Evolutionary conservation across 2,797 vertebrate species (phyloP).

Genomic region (Streptopelia turtur): DNA sequence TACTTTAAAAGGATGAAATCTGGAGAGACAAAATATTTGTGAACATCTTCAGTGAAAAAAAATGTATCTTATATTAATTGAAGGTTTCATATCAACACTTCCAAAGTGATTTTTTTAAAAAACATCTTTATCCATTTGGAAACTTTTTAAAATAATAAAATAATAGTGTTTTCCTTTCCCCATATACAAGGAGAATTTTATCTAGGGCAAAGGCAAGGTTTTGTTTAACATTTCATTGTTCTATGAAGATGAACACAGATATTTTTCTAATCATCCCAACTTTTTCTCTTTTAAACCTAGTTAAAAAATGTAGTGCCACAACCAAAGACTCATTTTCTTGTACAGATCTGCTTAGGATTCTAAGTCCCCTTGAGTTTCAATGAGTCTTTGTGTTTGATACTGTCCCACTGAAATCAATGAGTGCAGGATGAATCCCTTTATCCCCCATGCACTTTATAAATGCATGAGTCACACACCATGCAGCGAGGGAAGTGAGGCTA

Average conservation of each 20-base stretch:
- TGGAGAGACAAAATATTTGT: background rate
- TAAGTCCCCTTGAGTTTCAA: slow-evolving; percentile 45
- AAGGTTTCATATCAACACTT: background rate
- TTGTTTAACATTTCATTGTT: background rate
- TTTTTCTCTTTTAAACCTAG: background rate
- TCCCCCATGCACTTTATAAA: slow-evolving; percentile 37
- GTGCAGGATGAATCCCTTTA: slow-evolving; percentile 67
- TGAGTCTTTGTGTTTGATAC: slow-evolving; percentile 57
- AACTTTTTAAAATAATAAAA: background rate
- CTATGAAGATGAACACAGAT: background rate
- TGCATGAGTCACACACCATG: slow-evolving; percentile 54
- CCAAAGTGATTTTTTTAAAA: background rate
- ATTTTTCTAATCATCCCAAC: background rate
- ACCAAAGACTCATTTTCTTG: slow-evolving; percentile 48
- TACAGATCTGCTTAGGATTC: slow-evolving; percentile 46
- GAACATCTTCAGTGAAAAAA: background rate
- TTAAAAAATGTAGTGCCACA: background rate
- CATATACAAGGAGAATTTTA: background rate
- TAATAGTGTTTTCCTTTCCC: background rate
- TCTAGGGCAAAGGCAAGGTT: background rate
- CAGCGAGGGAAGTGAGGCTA: slow-evolving; percentile 42
- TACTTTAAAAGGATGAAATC: background rate
- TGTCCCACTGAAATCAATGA: slow-evolving; percentile 41
- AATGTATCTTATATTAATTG: background rate
- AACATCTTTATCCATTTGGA: background rate